phyloP scores from a whole-genome alignment of 1,140 invertebrate genomes.

The Papilio helenus region DNA sequence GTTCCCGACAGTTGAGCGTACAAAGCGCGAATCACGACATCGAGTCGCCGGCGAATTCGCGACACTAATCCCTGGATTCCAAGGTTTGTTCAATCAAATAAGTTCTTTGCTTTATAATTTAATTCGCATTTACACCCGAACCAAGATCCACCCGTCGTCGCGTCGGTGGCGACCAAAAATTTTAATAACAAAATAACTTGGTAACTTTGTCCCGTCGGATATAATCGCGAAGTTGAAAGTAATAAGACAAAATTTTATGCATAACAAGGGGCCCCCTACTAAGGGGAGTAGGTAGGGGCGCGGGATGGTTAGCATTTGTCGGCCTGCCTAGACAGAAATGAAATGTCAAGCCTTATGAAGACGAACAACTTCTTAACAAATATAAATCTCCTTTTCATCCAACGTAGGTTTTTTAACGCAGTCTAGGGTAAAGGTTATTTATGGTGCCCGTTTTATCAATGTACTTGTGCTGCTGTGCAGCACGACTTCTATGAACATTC shows the following conservation, averaged over 20 bases:
- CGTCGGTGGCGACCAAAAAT: constrained; percentile 70
- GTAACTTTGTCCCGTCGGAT: constrained; percentile 77
- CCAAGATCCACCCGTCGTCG: constrained; percentile 62
- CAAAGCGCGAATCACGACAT: constrained; percentile 60
- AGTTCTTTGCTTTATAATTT: constrained; percentile 77
- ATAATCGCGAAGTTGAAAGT: constrained; percentile 80
- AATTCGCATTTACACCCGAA: constrained; percentile 77
- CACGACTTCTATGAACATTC: background rate
- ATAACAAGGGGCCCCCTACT: constrained; percentile 71
- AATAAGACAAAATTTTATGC: constrained; percentile 82
- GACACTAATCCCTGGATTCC: constrained; percentile 73
- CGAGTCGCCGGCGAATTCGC: constrained; percentile 58
- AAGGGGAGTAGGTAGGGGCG: constrained; percentile 46
- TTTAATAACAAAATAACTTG: constrained; percentile 82
- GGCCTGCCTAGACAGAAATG: constrained; percentile 76
- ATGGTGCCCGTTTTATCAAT: constrained; percentile 57
- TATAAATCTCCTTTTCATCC: constrained; percentile 77
- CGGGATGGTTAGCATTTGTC: constrained; percentile 67
- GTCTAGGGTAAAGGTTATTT: constrained; percentile 70
- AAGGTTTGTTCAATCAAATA: constrained; percentile 78
- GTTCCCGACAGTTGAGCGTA: constrained; percentile 46
- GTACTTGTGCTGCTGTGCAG: constrained; percentile 42
- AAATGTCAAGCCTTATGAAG: constrained; percentile 78
- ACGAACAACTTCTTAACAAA: constrained; percentile 80
- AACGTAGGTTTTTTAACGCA: constrained; percentile 61